These are phyloP conservation scores for Acromyrmex heyeri DNA, from an alignment of 1,140 invertebrate species.

Conservation along the genomic window DNA sequence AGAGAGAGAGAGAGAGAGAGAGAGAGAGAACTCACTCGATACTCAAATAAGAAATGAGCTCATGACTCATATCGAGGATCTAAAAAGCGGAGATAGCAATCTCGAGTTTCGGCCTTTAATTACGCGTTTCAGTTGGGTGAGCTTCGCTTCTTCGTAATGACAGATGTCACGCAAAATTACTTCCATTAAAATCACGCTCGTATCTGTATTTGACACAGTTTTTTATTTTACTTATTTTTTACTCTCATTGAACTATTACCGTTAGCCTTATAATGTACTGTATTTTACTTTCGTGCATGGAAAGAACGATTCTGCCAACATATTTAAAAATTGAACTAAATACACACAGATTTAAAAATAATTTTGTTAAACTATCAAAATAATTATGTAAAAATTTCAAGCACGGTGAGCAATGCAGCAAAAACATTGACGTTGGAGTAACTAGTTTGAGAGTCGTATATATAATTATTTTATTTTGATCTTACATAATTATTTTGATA, in stretches of 20 bases:
- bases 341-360: no score
- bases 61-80: neutral
- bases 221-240: neutral
- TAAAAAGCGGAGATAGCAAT: constrained; percentile 17
- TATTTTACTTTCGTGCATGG: constrained; percentile 12
- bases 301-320: no score
- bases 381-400: no score
- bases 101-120: constrained; percentile 26
- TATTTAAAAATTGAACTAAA: no score
- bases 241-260: neutral
- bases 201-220: constrained; percentile 14
- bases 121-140: neutral
- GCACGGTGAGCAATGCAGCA: no score
- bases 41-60: constrained; percentile 22
- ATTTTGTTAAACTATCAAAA: no score
- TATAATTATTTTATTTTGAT: no score
- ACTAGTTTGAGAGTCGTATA: no score
- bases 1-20: no score
- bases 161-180: constrained; percentile 1
- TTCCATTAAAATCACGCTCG: neutral
- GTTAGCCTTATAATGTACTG: constrained; percentile 14
- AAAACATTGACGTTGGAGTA: no score
- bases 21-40: neutral
- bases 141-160: neutral
- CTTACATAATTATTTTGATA: no score